Conservation (phyloP, 2,888 invertebrate species). For the Epirrita christyi region DNA sequence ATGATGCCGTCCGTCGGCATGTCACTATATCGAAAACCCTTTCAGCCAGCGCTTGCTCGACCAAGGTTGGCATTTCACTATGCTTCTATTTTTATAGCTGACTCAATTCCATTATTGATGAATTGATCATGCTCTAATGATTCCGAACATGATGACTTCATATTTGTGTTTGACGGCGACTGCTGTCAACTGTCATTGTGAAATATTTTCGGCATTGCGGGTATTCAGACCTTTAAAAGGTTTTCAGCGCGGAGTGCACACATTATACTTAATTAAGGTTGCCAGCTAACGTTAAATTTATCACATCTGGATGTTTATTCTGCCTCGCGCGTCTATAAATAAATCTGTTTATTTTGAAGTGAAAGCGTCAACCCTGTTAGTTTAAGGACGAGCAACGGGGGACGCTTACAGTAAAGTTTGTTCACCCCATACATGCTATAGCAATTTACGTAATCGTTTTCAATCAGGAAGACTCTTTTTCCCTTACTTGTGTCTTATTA, state of each 20-base stretch:
- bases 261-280: slow-evolving; percentile 30
- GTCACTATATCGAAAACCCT: slow-evolving; percentile 11
- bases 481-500: slow-evolving; percentile 23
- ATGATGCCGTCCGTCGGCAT: slow-evolving; percentile 17
- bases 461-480: slow-evolving; percentile 19
- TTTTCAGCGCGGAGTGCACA: neutral
- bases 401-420: slow-evolving; percentile 68
- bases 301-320: slow-evolving; percentile 29
- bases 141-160: slow-evolving; percentile 8
- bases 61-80: slow-evolving; percentile 25
- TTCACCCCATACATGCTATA: slow-evolving; percentile 60
- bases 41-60: slow-evolving; percentile 22
- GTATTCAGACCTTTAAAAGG: neutral
- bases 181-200: slow-evolving; percentile 3
- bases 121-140: slow-evolving; percentile 15
- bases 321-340: slow-evolving; percentile 36
- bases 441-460: slow-evolving; percentile 35
- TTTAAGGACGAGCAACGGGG: slow-evolving; percentile 51
- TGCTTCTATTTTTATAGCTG: slow-evolving; percentile 13
- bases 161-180: slow-evolving; percentile 9
- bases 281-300: slow-evolving; percentile 21
- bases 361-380: slow-evolving; percentile 59
- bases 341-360: slow-evolving; percentile 36
- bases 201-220: neutral
- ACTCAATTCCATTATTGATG: slow-evolving; percentile 18